These are phyloP conservation scores for Eupithecia subumbrata DNA, from an alignment of 2,888 invertebrate species.

Conservation along the genomic window DNA sequence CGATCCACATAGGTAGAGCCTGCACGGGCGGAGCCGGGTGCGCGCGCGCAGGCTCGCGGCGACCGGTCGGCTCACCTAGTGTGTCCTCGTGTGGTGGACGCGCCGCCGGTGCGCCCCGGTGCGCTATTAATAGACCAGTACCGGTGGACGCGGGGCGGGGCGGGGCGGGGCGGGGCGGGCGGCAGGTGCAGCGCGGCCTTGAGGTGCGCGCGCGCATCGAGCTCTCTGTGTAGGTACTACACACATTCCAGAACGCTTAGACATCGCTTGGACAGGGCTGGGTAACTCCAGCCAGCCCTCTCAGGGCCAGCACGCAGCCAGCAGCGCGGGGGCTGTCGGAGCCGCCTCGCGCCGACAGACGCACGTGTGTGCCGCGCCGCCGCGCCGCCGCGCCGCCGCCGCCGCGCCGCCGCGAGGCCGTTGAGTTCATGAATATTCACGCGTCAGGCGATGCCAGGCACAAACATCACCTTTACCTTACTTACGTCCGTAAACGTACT, in stretches of 20 bases:
- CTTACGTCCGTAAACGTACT: background rate
- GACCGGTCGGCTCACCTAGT: background rate
- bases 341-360: background rate
- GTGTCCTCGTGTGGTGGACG: background rate
- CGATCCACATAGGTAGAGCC: too few relatives aligned
- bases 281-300: background rate
- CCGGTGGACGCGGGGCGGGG: conserved; percentile 3
- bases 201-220: conserved; percentile 7
- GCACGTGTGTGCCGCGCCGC: background rate
- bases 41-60: background rate
- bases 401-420: background rate
- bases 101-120: background rate
- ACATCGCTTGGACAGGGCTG: background rate
- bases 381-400: background rate
- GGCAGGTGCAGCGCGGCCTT: conserved; percentile 23
- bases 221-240: background rate
- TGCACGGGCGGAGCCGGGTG: too few relatives aligned
- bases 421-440: conserved; percentile 5
- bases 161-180: background rate
- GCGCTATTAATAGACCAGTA: conserved; percentile 36
- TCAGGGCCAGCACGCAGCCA: background rate
- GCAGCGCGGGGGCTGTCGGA: background rate
- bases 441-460: background rate
- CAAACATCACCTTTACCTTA: conserved; percentile 5
- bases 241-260: background rate